Conservation (phyloP, 1,140 invertebrate genomes). For the Paramacrobiotus metropolitanus region DNA sequence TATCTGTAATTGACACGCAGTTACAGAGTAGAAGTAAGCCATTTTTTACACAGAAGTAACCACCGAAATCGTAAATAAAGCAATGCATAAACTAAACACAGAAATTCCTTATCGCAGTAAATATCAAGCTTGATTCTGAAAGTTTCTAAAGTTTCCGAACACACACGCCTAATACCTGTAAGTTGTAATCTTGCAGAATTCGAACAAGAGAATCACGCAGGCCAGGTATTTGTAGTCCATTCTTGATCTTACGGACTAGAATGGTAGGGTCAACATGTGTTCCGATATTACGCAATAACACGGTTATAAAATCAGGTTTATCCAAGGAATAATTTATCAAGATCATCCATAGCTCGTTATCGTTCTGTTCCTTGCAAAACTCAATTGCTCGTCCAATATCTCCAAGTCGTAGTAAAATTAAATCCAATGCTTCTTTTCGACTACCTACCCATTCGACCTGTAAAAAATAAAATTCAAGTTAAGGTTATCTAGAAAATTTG, state of each 20-base stretch:
- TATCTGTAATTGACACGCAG: constrained; percentile 27
- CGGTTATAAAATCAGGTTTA: constrained; percentile 56
- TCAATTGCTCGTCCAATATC: constrained; percentile 79
- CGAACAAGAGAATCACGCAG: constrained; percentile 71
- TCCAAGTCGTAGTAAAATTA: constrained; percentile 60
- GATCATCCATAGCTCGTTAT: constrained; percentile 77
- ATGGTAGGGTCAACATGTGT: constrained; percentile 72
- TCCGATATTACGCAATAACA: constrained; percentile 49
- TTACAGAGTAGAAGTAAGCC: too few relatives aligned
- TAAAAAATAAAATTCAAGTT: constrained; percentile 12
- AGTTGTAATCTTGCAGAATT: constrained; percentile 80
- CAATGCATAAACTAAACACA: too few relatives aligned
- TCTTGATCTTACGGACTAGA: constrained; percentile 57
- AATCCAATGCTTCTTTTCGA: constrained; percentile 59
- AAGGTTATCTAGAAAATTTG: too few relatives aligned
- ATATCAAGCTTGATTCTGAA: too few relatives aligned
- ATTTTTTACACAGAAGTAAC: too few relatives aligned
- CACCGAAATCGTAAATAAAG: too few relatives aligned
- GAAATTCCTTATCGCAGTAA: too few relatives aligned
- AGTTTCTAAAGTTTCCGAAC: too few relatives aligned
- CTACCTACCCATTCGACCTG: constrained; percentile 72
- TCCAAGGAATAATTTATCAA: constrained; percentile 67
- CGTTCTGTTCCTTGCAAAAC: constrained; percentile 90
- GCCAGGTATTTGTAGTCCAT: constrained; percentile 58
- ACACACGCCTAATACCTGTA: too few relatives aligned